A percentile compares a stretch with the other conserved stretches of the same genome.
Conservation (phyloP, 2,888 invertebrate genomes). For the Muschampia plurimacula region DNA sequence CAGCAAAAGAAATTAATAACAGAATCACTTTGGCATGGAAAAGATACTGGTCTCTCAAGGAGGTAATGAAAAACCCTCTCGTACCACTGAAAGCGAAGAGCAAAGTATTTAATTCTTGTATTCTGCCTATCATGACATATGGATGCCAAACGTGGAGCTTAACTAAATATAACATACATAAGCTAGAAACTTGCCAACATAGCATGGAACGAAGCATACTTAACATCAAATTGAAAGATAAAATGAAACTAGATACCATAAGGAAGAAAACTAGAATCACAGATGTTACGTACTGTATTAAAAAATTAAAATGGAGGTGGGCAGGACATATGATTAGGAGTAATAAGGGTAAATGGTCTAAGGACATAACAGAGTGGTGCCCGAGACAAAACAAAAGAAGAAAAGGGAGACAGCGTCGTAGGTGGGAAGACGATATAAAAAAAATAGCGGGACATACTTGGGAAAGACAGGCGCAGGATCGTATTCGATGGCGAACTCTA, state of each 20-base stretch:
- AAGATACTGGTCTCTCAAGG: constrained; percentile 11
- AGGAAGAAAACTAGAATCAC: background rate
- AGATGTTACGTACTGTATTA: background rate
- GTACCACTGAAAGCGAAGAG: background rate
- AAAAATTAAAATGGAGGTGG: background rate
- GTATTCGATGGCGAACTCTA: background rate
- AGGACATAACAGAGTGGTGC: background rate
- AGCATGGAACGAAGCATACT: constrained; percentile 1
- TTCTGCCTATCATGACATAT: background rate
- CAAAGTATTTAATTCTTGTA: constrained; percentile 1
- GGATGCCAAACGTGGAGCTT: constrained; percentile 9
- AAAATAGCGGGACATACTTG: background rate
- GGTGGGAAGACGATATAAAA: background rate
- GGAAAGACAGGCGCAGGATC: background rate
- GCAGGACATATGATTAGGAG: background rate
- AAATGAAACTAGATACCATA: background rate
- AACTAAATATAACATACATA: background rate
- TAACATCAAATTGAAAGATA: background rate
- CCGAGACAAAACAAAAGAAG: background rate
- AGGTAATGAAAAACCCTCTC: background rate
- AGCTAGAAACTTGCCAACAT: background rate
- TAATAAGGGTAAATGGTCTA: background rate
- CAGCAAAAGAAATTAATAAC: constrained; percentile 1
- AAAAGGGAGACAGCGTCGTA: background rate
- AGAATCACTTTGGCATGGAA: constrained; percentile 5